phyloP scores from a whole-genome alignment of 2,113 vertebrate species.

The Promerops cafer region DNA sequence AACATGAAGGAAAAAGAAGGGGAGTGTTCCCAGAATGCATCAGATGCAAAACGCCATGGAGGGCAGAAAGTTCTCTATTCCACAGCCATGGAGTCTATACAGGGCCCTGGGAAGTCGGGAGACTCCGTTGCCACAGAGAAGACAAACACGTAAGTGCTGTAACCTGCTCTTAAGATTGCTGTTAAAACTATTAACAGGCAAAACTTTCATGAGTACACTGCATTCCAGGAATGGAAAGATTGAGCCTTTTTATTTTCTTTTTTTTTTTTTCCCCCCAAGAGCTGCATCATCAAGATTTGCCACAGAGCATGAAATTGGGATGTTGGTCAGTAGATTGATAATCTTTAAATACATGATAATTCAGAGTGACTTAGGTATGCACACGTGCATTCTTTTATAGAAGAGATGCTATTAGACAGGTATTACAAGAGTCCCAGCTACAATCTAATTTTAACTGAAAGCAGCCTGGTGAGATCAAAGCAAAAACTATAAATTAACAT shows the following conservation, averaged over 20 bases:
- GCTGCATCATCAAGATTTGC: background rate
- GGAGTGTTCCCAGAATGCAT: conserved; percentile 74
- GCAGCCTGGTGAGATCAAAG: background rate
- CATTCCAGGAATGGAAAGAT: background rate
- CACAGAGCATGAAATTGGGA: background rate
- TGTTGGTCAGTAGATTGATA: background rate
- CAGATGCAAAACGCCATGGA: conserved; percentile 81
- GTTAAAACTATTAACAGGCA: background rate
- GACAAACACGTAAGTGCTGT: conserved; percentile 86
- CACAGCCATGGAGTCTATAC: conserved; percentile 97
- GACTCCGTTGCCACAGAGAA: conserved; percentile 81
- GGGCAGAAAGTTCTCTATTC: conserved; percentile 95
- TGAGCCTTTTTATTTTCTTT: background rate
- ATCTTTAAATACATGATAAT: background rate
- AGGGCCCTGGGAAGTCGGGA: conserved; percentile 88
- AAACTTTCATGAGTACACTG: background rate
- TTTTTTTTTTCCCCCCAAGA: background rate
- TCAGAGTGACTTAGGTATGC: background rate
- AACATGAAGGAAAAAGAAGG: conserved; percentile 79
- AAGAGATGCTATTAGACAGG: background rate
- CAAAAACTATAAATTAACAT: background rate
- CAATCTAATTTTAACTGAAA: background rate
- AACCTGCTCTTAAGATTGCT: background rate
- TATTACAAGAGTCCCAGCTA: background rate
- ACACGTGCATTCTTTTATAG: background rate